A percentile compares a stretch with the other conserved stretches of the same genome.
phyloP scores from a whole-genome alignment of 2,888 invertebrate genomes.

The Platycheirus rosarum region DNA sequence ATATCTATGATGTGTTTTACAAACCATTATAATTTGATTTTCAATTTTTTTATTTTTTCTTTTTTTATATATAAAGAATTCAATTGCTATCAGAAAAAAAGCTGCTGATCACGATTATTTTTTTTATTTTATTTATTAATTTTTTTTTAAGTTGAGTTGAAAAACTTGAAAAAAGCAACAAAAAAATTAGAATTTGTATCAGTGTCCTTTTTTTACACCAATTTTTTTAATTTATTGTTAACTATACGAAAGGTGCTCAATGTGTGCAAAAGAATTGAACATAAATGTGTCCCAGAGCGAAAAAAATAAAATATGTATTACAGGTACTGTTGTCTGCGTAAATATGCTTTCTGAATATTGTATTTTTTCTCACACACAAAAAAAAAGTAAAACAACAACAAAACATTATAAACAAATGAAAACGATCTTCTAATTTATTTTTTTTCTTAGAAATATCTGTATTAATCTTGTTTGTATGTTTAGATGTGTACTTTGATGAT shows the following conservation, averaged over 20 bases:
- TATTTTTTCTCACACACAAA: slow-evolving; percentile 46
- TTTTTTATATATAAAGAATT: slow-evolving; percentile 34
- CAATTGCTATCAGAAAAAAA: slow-evolving; percentile 62
- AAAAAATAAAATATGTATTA: slow-evolving; percentile 55
- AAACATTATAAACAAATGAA: slow-evolving; percentile 41
- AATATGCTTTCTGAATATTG: slow-evolving; percentile 70
- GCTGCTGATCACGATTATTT: slow-evolving; percentile 62
- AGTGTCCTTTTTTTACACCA: slow-evolving; percentile 77
- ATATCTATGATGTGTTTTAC: slow-evolving; percentile 65
- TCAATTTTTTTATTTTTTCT: slow-evolving; percentile 27
- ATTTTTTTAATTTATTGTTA: slow-evolving; percentile 68
- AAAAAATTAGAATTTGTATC: slow-evolving; percentile 77
- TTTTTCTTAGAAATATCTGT: slow-evolving; percentile 62
- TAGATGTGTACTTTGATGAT: slow-evolving; percentile 23
- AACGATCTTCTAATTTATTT: slow-evolving; percentile 72
- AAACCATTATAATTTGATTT: slow-evolving; percentile 41
- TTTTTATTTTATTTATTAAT: slow-evolving; percentile 31
- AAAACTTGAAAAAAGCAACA: slow-evolving; percentile 75
- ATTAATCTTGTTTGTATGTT: slow-evolving; percentile 42
- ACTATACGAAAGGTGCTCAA: slow-evolving; percentile 72
- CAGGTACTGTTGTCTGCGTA: slow-evolving; percentile 74
- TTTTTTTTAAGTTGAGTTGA: slow-evolving; percentile 50
- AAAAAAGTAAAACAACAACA: slow-evolving; percentile 2
- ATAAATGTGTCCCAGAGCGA: slow-evolving; percentile 73
- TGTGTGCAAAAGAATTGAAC: slow-evolving; percentile 73